Percentiles rank a stretch among this genome's conserved stretches.
These are phyloP conservation scores for Dromius quadrimaculatus DNA, from an alignment of 2,888 invertebrate species.

Conservation along the genomic window DNA sequence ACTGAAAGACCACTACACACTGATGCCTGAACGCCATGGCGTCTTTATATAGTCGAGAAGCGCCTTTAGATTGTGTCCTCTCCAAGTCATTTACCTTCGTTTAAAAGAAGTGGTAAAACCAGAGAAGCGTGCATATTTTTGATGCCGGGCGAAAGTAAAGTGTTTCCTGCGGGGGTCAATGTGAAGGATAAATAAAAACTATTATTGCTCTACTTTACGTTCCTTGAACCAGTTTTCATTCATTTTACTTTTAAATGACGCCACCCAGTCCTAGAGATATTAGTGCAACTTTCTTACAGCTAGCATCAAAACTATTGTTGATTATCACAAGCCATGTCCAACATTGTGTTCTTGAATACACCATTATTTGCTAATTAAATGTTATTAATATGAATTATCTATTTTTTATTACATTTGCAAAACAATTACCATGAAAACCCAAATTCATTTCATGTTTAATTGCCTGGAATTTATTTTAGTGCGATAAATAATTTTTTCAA, in stretches of 20 bases:
- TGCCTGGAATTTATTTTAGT: too few relatives aligned
- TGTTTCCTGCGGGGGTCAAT: slow-evolving; percentile 49
- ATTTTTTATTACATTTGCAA: too few relatives aligned
- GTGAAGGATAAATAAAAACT: slow-evolving; percentile 53
- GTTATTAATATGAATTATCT: too few relatives aligned
- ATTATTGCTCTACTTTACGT: slow-evolving; percentile 56
- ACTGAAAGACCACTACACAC: slow-evolving; percentile 43
- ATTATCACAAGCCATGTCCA: neutral
- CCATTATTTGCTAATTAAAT: too few relatives aligned
- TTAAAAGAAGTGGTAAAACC: slow-evolving; percentile 43
- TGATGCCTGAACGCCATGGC: slow-evolving; percentile 33
- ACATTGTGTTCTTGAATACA: too few relatives aligned
- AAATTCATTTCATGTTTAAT: too few relatives aligned
- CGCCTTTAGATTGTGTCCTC: slow-evolving; percentile 38
- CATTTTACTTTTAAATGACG: slow-evolving; percentile 57
- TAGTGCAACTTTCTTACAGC: slow-evolving; percentile 35
- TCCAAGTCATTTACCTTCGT: slow-evolving; percentile 44
- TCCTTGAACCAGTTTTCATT: slow-evolving; percentile 56
- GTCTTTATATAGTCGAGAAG: slow-evolving; percentile 23
- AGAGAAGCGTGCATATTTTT: slow-evolving; percentile 44
- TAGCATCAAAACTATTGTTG: slow-evolving; percentile 9
- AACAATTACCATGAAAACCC: too few relatives aligned
- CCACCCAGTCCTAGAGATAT: slow-evolving; percentile 36
- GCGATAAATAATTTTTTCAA: too few relatives aligned
- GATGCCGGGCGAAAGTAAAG: slow-evolving; percentile 50